Percentiles rank a stretch among this genome's conserved stretches.
These are phyloP conservation scores for Rhagoletis zephyria DNA, from an alignment of 1,140 invertebrate genomes.

Conservation along the genomic window DNA sequence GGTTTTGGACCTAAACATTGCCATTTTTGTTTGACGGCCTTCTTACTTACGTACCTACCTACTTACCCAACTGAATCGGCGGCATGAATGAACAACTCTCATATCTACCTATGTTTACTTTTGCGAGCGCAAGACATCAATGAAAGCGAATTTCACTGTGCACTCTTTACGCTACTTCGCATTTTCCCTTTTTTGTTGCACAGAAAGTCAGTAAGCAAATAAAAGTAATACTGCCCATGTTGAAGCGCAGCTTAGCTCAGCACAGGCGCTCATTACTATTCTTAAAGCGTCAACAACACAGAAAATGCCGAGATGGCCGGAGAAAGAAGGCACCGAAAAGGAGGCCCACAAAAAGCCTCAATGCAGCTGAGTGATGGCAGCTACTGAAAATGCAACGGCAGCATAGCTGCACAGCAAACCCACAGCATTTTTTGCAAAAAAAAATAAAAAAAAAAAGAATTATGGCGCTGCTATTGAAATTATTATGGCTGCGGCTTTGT, in stretches of 20 bases:
- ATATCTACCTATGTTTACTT: too few species aligned
- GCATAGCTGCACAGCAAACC: not conserved
- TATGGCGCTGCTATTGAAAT: conserved; percentile 39
- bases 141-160: not conserved
- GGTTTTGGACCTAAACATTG: too few species aligned
- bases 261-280: not conserved
- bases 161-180: not conserved
- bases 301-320: not conserved
- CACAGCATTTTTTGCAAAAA: not conserved
- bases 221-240: not conserved
- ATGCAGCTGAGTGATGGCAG: not conserved
- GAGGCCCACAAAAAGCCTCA: not conserved
- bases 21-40: too few species aligned
- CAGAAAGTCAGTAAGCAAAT: not conserved
- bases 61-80: too few species aligned
- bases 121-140: not conserved
- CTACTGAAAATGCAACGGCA: conserved; percentile 41
- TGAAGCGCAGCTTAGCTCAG: not conserved
- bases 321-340: not conserved
- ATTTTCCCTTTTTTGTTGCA: too few species aligned
- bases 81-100: too few species aligned
- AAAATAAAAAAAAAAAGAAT: not conserved
- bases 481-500: conserved; percentile 13
- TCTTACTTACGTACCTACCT: too few species aligned
- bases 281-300: not conserved